phyloP scores from a whole-genome alignment of 2,113 vertebrate genomes.

The Accipiter cooperii region DNA sequence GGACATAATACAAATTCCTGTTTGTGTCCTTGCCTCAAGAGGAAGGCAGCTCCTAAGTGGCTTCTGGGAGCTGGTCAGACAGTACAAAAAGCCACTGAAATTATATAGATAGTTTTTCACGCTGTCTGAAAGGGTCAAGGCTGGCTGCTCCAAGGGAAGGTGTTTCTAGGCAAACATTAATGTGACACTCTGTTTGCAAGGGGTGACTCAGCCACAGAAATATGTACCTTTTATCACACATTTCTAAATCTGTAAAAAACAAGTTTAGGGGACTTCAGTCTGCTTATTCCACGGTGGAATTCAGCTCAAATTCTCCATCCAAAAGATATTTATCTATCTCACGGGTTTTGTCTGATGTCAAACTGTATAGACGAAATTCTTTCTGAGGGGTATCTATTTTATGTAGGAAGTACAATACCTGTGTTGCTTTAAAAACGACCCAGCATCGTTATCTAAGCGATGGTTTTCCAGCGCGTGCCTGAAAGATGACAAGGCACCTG shows the following conservation, averaged over 20 bases:
- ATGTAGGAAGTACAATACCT: not conserved
- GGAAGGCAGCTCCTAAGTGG: not conserved
- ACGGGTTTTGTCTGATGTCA: not conserved
- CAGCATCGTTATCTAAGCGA: not conserved
- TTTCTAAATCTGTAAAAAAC: not conserved
- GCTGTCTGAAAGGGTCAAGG: conserved; percentile 3
- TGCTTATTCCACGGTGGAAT: not conserved
- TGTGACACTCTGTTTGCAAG: not conserved
- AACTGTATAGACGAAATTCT: not conserved
- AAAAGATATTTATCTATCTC: not conserved
- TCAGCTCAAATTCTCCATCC: not conserved
- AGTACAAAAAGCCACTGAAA: not conserved
- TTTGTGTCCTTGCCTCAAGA: not conserved
- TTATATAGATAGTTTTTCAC: not conserved
- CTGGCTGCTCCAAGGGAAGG: not conserved
- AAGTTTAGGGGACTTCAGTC: not conserved
- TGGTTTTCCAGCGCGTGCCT: not conserved
- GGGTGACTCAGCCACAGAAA: not conserved
- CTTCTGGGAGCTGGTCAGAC: conserved; percentile 1
- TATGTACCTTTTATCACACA: not conserved
- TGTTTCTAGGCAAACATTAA: conserved; percentile 10
- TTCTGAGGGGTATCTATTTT: not conserved
- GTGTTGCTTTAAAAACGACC: not conserved
- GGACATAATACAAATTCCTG: not conserved
- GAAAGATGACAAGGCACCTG: not conserved